These are phyloP conservation scores for Drosophila paramelanica DNA, from an alignment of 2,888 invertebrate species.

Conservation along the genomic window DNA sequence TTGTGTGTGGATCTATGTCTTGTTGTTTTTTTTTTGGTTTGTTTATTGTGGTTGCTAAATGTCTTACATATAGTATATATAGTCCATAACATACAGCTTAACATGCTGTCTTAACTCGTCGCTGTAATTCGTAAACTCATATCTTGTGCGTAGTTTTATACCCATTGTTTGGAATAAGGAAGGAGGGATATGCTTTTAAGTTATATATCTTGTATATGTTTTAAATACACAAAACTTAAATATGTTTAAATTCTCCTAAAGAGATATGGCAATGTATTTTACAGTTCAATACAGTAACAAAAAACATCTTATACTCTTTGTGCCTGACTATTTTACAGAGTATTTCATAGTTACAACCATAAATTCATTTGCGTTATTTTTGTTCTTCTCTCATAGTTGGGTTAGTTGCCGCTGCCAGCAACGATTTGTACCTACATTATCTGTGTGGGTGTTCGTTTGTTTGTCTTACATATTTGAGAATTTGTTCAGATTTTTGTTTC, in stretches of 20 bases:
- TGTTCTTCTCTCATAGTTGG: conserved; percentile 2
- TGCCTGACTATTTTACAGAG: conserved; percentile 4
- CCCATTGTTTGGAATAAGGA: background rate
- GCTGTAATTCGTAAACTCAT: conserved; percentile 31
- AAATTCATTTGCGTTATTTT: background rate
- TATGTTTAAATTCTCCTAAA: too few species aligned
- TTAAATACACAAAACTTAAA: too few species aligned
- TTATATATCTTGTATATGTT: too few species aligned
- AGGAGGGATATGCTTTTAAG: background rate
- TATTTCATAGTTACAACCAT: background rate
- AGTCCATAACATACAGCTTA: conserved; percentile 52
- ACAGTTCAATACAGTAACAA: too few species aligned
- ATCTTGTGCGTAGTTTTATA: conserved; percentile 19
- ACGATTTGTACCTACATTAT: conserved; percentile 37
- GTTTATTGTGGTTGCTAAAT: conserved; percentile 47
- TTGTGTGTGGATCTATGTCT: conserved; percentile 8
- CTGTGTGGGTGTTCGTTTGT: conserved; percentile 1
- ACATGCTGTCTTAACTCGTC: conserved; percentile 60
- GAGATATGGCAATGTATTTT: too few species aligned
- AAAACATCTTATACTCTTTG: too few species aligned
- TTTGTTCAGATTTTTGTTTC: conserved; percentile 44
- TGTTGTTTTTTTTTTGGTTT: background rate
- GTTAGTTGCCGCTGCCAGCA: conserved; percentile 22
- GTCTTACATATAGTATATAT: conserved; percentile 33
- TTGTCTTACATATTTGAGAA: background rate